A percentile compares a stretch with the other conserved stretches of the same genome.
phyloP scores from a whole-genome alignment of 2,888 invertebrate genomes.

The Brachyopa scutellaris region DNA sequence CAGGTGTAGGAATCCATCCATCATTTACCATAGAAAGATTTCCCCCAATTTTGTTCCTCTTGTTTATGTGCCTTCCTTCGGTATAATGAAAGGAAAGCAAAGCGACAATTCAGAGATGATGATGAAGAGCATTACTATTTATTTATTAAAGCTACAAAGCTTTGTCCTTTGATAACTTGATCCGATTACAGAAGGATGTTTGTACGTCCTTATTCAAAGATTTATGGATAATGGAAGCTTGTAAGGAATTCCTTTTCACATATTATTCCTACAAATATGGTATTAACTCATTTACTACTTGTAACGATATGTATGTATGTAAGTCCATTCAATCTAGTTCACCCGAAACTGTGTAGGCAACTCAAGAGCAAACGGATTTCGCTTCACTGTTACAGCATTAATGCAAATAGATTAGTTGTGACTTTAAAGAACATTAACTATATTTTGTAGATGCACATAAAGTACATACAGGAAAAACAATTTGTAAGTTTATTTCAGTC shows the following conservation, averaged over 20 bases:
- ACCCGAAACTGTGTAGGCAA: too few relatives aligned
- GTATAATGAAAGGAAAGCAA: conserved; percentile 15
- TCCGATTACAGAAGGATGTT: conserved; percentile 44
- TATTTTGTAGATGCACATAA: too few relatives aligned
- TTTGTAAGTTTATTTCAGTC: too few relatives aligned
- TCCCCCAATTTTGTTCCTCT: conserved; percentile 22
- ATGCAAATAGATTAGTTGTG: too few relatives aligned
- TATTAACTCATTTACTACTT: background rate
- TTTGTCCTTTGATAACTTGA: conserved; percentile 46
- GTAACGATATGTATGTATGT: too few relatives aligned
- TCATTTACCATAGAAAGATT: conserved; percentile 56
- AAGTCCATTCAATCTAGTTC: too few relatives aligned
- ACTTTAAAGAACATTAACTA: too few relatives aligned
- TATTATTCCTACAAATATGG: background rate
- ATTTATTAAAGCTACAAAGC: conserved; percentile 46
- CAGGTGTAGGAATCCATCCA: conserved; percentile 68
- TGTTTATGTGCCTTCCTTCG: background rate
- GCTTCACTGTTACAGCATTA: too few relatives aligned
- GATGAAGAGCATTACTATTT: conserved; percentile 37
- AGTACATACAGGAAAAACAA: too few relatives aligned
- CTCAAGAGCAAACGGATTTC: too few relatives aligned
- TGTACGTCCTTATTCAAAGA: conserved; percentile 10
- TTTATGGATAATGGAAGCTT: background rate
- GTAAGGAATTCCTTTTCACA: background rate
- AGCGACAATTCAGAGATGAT: conserved; percentile 19